These are phyloP conservation scores for Periophthalmus magnuspinnatus DNA, from an alignment of 2,797 vertebrate species.

Conservation along the genomic window DNA sequence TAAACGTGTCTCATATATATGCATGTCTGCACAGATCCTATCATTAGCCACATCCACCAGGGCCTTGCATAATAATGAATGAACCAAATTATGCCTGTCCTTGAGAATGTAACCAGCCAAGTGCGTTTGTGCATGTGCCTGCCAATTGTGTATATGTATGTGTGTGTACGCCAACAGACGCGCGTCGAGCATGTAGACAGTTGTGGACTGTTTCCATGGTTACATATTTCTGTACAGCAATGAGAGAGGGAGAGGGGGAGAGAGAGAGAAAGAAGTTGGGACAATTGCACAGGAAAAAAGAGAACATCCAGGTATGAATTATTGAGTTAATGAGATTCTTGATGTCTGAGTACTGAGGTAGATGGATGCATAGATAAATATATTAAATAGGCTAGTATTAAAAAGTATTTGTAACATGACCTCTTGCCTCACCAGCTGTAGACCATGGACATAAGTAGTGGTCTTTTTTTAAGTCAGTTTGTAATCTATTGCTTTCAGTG, in stretches of 20 bases:
- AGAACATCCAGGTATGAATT: constrained; percentile 58
- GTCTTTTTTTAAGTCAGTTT: background rate
- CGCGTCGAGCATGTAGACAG: constrained; percentile 68
- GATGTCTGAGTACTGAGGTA: background rate
- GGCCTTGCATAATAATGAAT: constrained; percentile 64
- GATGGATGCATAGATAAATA: background rate
- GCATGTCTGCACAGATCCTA: constrained; percentile 9
- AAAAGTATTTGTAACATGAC: background rate
- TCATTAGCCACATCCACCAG: constrained; percentile 20
- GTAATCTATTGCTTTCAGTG: background rate
- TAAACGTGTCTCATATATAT: constrained; percentile 8
- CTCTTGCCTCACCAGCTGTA: background rate
- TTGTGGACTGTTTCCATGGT: constrained; percentile 85
- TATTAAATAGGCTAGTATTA: background rate
- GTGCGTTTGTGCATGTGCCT: constrained; percentile 18
- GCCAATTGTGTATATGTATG: constrained; percentile 54
- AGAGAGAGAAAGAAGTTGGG: constrained; percentile 52
- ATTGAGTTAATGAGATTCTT: constrained; percentile 1
- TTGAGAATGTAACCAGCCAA: constrained; percentile 1
- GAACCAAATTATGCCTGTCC: constrained; percentile 27
- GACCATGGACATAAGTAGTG: background rate
- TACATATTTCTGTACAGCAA: constrained; percentile 67
- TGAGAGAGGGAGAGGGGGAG: constrained; percentile 55
- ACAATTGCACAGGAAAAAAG: constrained; percentile 48
- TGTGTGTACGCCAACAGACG: constrained; percentile 60